A percentile compares a stretch with the other conserved stretches of the same genome.
These are phyloP conservation scores for Triops longicaudatus DNA, from an alignment of 1,140 invertebrate genomes.

Conservation along the genomic window DNA sequence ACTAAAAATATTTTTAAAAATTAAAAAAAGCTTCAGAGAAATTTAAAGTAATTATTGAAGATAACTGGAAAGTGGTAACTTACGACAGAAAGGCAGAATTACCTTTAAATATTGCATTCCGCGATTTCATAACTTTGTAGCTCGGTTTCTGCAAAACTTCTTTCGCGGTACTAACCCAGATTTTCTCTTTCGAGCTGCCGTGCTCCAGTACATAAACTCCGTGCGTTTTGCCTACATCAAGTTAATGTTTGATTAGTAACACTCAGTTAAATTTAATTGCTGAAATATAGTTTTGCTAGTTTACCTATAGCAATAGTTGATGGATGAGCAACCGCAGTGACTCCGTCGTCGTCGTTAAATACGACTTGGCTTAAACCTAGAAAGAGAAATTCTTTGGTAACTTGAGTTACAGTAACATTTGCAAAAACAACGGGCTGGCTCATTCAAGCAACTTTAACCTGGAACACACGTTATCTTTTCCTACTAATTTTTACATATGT, in stretches of 20 bases:
- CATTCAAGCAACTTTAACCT: too few relatives aligned
- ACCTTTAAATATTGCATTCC: constrained; percentile 37
- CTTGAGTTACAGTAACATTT: too few relatives aligned
- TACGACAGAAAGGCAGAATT: too few relatives aligned
- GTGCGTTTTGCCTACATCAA: constrained; percentile 38
- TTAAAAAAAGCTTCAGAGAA: too few relatives aligned
- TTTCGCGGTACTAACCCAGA: constrained; percentile 36
- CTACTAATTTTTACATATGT: too few relatives aligned
- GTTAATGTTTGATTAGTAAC: too few relatives aligned
- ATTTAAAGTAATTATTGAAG: too few relatives aligned
- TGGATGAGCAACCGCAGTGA: constrained; percentile 43
- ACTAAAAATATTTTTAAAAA: too few relatives aligned
- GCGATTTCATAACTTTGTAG: constrained; percentile 37
- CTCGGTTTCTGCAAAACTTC: constrained; percentile 44
- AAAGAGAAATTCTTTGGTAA: too few relatives aligned
- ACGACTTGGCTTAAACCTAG: constrained; percentile 31
- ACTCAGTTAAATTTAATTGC: background rate
- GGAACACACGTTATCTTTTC: too few relatives aligned
- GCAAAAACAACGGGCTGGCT: too few relatives aligned
- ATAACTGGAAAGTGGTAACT: too few relatives aligned
- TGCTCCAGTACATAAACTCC: constrained; percentile 41
- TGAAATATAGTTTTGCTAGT: background rate
- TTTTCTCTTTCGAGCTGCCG: constrained; percentile 23
- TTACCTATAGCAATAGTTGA: constrained; percentile 38
- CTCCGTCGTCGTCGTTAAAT: constrained; percentile 37